Evolutionary conservation across 2,113 vertebrate genomes (phyloP), one percentile per base, ranked within the genome.

Genomic region (Laterallus jamaicensis): DNA sequence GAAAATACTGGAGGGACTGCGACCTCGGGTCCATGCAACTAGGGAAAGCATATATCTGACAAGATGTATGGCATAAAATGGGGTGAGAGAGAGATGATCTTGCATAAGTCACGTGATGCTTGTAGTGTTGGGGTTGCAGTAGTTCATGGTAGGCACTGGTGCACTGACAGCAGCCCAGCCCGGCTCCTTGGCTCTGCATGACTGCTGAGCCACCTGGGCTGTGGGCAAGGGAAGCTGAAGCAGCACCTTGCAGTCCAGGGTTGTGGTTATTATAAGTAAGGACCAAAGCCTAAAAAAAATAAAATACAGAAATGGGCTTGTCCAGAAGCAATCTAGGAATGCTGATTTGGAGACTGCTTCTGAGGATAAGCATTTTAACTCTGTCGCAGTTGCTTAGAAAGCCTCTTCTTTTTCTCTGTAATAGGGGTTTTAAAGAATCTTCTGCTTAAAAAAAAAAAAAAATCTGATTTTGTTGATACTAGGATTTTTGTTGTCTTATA

Each of bases 21-120:
- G 69, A 11, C 15, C 32, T 55, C 0, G 0, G 37, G 17, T 56
- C 82, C 31, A 42, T 0, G 0, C 28, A 29, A 8, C 10, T 62
- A 11, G 56, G 24, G 15, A 28, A 90, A 50, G 20, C 15, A 3
- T 9, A 3, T 32, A 26, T 47, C 5, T 2, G 8, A 0, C 52
- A 55, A 92, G 24, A 64, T 24, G 1, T 10, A 9, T 66, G 66
- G 1, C 6, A 20, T 22, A 2, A 31, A 35, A 13, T 15, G 24
- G 17, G 9, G 5, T 7, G 15, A 58, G 24, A 67, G 28, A 14
- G n/a, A 58, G 24, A 14, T 9, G 4, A 8, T 77, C 11, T 73
- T 69, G 31, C 4, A 4, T 0, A 0, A 39, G 15, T 17, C 3
- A 1, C 26, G 63, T 8, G 12, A 5, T 47, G 19, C 2, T 28